Base-by-base conservation (phyloP, 92 coral and sea anemone genomes). In the Porites rus region DNA sequence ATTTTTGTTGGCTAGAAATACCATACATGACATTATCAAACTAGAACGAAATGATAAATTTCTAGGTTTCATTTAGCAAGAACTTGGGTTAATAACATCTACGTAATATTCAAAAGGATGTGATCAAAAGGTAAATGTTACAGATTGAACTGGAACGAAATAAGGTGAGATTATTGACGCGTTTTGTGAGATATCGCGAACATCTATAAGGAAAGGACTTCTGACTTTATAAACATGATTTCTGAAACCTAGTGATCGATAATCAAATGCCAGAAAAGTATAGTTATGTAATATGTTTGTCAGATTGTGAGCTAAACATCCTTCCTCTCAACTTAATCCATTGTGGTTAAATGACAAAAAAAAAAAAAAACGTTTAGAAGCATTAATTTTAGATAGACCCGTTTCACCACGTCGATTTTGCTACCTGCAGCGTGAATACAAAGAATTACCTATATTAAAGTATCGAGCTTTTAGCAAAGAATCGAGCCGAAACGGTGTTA, bases 81-180 rank as follows among this genome's bases (percentile, higher is more conserved):
- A 51, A 38, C 24, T 20, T 31, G 14, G 73, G 21, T 78, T 19
- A 78, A 11, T 2, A 51, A 43, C 22, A 79, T 65, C 24, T 65
- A 66, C 60, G 67, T 14, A 21, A 28, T 14, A 76, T 74, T 24
- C 51, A 24, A 6, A 65, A 79, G 62, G 24, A 79, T 38, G 46
- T 38, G 46, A 38, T 38, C 46, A 4, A 38, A 38, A 38, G 24
- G 16, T 66, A 18, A 10, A n/a, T 78, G 43, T 63, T 22, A 53
- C 56, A 21, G 31, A 76, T 76, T 76, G 62, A 58, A 76, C 28
- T 28, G 59, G 80, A 76, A 76, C 53, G n/a, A 22, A 24, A 16
- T 14, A 58, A 64, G 68, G 50, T 25, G 67, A 62, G 19, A 62
- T 62, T 20, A 14, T 14, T 20, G 7, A 16, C 66, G 8, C n/a